Evolutionary conservation across 2,113 vertebrate genomes (phyloP), one percentile per base, ranked within the genome.

Genomic region (Planiliza haematocheilus): DNA sequence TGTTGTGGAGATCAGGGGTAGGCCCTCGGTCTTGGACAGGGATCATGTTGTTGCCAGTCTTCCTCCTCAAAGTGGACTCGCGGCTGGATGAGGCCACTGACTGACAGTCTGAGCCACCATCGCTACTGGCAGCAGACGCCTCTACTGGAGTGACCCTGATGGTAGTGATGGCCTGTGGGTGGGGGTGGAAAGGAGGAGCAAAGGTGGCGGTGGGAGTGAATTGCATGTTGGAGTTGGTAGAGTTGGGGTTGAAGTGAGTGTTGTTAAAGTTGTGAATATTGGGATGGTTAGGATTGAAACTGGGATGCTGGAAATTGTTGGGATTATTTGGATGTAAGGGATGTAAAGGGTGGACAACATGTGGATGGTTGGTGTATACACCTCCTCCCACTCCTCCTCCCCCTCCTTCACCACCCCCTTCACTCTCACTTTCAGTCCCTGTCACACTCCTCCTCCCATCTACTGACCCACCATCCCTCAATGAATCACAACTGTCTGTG

Each of bases 111-210:
- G 96, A 97, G 37, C 95, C 95, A 1, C 96, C 95, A 52, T 98
- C 97, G 0, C 96, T 97, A 85, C 96, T 95, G 2, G 77, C 71
- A 0, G 62, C 73, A 1, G 74, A 70, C 1, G 53, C 87, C 59
- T 98, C 97, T 50, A 97, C 96, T 0, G 97, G 97, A 0, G 97
- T 98, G 60, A 98, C 96, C 41, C 97, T 93, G 83, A 98, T 97
- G 0, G 96, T 97, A 24, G 97, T 96, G 81, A 97, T 81, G 5
- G 94, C 94, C 6, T 97, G 96, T 60, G 96, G 96, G 88, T 96
- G 96, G 61, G 96, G 96, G 66, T 97, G 97, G 83, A 92, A 91
- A 5, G 91, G 91, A 14, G 91, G 84, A 12, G 89, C 83, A 30
- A 83, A 87, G 38, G 60, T 68, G 17, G 72, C 49, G 2, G 59